These are phyloP conservation scores for Pogonomyrmex californicus DNA, from an alignment of 1,140 invertebrate genomes.

Conservation along the genomic window DNA sequence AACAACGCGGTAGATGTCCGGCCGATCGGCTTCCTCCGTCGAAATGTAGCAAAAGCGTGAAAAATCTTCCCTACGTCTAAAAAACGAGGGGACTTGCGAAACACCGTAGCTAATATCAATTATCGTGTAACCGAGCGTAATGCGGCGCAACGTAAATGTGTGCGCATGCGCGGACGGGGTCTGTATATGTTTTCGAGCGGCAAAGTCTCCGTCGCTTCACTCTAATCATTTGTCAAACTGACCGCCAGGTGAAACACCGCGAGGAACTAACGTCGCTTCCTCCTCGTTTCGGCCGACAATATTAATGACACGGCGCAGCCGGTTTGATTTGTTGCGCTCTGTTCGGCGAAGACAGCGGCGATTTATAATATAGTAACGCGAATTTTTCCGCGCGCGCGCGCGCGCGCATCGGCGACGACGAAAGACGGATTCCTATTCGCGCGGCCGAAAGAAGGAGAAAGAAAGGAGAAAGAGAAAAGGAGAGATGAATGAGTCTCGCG, in stretches of 20 bases:
- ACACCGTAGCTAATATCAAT: too few relatives aligned
- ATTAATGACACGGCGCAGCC: conserved; percentile 18
- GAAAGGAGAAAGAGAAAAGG: conserved; percentile 30
- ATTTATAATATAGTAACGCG: conserved; percentile 38
- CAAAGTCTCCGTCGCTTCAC: background rate
- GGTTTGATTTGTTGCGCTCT: conserved; percentile 29
- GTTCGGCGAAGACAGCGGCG: background rate
- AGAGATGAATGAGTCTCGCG: conserved; percentile 70
- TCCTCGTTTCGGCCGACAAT: background rate
- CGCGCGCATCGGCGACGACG: conserved; percentile 24
- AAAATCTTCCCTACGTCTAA: too few relatives aligned
- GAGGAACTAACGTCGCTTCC: background rate
- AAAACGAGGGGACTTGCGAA: too few relatives aligned
- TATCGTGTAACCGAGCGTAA: too few relatives aligned
- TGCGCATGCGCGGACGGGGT: background rate
- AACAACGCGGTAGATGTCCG: too few relatives aligned
- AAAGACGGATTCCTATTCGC: conserved; percentile 23
- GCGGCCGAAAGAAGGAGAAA: background rate
- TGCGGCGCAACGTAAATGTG: too few relatives aligned
- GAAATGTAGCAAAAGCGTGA: too few relatives aligned
- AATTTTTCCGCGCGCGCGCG: conserved; percentile 34
- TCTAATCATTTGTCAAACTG: conserved; percentile 14
- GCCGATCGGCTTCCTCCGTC: too few relatives aligned
- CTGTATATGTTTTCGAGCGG: background rate
- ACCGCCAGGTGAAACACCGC: background rate